phyloP scores from a whole-genome alignment of 2,113 vertebrate species.

The Chitala chitala region DNA sequence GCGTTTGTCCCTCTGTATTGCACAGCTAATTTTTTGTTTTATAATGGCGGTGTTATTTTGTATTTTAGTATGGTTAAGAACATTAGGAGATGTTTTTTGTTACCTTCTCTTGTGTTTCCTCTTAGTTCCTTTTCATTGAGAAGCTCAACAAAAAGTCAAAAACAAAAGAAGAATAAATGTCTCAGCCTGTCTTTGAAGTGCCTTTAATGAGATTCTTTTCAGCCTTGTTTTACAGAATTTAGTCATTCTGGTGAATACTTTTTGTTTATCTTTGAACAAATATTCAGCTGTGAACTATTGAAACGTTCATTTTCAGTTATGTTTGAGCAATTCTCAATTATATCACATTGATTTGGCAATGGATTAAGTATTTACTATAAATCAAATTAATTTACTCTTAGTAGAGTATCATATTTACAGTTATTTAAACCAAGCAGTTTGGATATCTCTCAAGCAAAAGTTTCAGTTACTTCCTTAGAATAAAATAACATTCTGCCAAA shows the following conservation, averaged over 20 bases:
- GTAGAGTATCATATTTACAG: background rate
- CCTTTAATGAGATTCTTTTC: slow-evolving; percentile 8
- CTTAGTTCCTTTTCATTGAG: background rate
- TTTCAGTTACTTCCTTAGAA: background rate
- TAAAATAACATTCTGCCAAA: background rate
- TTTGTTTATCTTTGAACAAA: background rate
- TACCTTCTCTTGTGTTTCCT: background rate
- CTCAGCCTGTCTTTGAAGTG: background rate
- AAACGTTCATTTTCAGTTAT: too few species aligned
- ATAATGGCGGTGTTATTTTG: background rate
- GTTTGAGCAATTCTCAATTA: too few species aligned
- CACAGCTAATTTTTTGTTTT: background rate
- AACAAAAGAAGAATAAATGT: background rate
- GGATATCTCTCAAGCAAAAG: too few species aligned
- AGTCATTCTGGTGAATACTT: background rate
- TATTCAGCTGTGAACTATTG: background rate
- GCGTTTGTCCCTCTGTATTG: background rate
- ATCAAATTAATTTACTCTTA: background rate
- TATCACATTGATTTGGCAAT: background rate
- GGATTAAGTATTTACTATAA: background rate
- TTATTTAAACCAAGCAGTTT: background rate
- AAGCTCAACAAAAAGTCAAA: background rate
- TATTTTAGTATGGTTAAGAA: background rate
- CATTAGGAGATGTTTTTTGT: background rate
- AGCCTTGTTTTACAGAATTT: background rate